phyloP scores from a whole-genome alignment of 2,113 vertebrate genomes.

The Tachycineta bicolor region DNA sequence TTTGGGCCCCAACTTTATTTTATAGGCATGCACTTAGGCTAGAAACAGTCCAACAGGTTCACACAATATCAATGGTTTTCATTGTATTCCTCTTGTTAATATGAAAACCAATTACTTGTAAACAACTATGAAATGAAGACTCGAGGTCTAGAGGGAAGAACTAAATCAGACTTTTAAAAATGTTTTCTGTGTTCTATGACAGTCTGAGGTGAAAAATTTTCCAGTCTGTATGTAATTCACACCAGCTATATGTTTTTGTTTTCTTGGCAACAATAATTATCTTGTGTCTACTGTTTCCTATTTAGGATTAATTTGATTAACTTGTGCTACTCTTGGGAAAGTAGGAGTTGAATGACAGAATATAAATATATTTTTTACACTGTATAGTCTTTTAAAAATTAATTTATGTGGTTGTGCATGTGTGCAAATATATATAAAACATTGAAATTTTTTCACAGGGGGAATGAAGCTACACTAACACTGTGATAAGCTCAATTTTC shows the following conservation, averaged over 20 bases:
- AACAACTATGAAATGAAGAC: not conserved
- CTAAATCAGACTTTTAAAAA: not conserved
- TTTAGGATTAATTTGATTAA: not conserved
- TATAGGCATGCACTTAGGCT: not conserved
- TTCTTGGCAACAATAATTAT: not conserved
- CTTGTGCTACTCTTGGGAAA: not conserved
- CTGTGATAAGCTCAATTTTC: not conserved
- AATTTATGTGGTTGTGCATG: not conserved
- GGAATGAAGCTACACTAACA: not conserved
- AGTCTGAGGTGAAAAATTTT: not conserved
- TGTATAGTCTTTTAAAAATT: not conserved
- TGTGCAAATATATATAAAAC: not conserved
- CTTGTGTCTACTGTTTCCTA: not conserved
- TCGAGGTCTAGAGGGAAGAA: not conserved
- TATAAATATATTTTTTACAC: not conserved
- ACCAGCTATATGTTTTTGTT: not conserved
- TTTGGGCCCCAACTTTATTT: conserved; percentile 10
- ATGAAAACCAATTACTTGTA: not conserved
- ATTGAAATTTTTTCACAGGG: not conserved
- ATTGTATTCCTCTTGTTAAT: not conserved
- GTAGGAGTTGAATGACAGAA: not conserved
- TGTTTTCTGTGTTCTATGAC: not conserved
- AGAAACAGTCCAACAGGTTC: not conserved
- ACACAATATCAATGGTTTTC: not conserved
- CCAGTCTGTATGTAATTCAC: not conserved